These are phyloP conservation scores for Andrena bucephala DNA, from an alignment of 2,888 invertebrate genomes.

Conservation along the genomic window DNA sequence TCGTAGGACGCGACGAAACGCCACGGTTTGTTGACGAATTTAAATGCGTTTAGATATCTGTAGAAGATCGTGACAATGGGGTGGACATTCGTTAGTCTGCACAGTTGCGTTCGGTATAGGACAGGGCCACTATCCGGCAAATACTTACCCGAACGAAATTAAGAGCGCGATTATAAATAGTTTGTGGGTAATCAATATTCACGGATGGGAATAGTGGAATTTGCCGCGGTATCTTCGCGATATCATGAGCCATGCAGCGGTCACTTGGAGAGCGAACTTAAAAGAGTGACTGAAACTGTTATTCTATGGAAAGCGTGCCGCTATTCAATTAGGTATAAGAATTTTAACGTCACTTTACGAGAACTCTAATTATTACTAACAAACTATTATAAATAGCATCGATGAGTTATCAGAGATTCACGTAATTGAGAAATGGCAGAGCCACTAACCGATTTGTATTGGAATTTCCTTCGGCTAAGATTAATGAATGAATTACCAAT, in stretches of 20 bases:
- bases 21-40: too few relatives aligned
- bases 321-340: too few relatives aligned
- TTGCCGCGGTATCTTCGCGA: background rate
- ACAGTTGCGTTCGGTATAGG: background rate
- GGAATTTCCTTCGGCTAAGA: background rate
- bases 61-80: constrained; percentile 18
- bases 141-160: constrained; percentile 10
- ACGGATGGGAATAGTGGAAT: constrained; percentile 1
- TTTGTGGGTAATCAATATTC: constrained; percentile 21
- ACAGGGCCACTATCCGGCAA: background rate
- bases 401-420: too few relatives aligned
- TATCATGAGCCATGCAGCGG: background rate
- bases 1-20: background rate
- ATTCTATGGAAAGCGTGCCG: too few relatives aligned
- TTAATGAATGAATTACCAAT: constrained; percentile 7
- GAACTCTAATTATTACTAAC: background rate
- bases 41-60: too few relatives aligned
- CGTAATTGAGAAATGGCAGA: too few relatives aligned
- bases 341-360: background rate
- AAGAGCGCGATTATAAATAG: constrained; percentile 18
- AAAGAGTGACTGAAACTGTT: background rate
- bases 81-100: background rate
- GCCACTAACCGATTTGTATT: background rate
- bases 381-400: background rate
- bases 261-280: background rate